phyloP scores from a whole-genome alignment of 2,113 vertebrate genomes.

The Sorex araneus region DNA sequence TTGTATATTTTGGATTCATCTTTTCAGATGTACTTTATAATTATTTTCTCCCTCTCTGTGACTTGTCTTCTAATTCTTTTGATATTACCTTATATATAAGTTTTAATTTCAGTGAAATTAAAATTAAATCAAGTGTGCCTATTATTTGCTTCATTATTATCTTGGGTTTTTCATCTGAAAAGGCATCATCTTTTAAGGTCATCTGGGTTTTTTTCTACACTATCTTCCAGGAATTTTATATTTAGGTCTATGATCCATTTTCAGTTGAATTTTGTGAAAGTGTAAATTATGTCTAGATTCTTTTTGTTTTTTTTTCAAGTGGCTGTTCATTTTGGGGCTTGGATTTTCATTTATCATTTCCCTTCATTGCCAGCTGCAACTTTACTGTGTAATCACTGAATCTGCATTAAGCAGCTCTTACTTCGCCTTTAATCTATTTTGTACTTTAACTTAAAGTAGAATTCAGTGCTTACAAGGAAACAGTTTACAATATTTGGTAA shows the following conservation, averaged over 20 bases:
- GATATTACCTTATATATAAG: background rate
- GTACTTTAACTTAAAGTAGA: background rate
- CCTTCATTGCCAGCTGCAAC: background rate
- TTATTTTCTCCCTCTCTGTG: background rate
- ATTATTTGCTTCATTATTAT: constrained; percentile 33
- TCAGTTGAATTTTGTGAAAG: background rate
- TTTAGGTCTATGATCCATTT: constrained; percentile 10
- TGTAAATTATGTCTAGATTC: background rate
- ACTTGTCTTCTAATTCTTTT: background rate
- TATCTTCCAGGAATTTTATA: background rate
- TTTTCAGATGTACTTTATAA: background rate
- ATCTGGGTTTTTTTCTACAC: background rate
- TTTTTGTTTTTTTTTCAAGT: background rate
- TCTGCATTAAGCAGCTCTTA: background rate
- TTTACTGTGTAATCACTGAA: background rate
- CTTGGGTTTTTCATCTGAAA: constrained; percentile 33
- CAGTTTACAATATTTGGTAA: background rate
- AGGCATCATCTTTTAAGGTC: background rate
- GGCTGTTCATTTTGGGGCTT: background rate
- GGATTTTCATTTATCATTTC: background rate
- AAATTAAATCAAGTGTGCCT: background rate
- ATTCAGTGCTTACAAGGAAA: constrained; percentile 9
- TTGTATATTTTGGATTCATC: background rate
- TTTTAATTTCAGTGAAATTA: background rate
- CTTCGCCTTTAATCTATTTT: constrained; percentile 33